phyloP scores from a whole-genome alignment of 2,113 vertebrate genomes.

The Paraplagusia blochii region DNA sequence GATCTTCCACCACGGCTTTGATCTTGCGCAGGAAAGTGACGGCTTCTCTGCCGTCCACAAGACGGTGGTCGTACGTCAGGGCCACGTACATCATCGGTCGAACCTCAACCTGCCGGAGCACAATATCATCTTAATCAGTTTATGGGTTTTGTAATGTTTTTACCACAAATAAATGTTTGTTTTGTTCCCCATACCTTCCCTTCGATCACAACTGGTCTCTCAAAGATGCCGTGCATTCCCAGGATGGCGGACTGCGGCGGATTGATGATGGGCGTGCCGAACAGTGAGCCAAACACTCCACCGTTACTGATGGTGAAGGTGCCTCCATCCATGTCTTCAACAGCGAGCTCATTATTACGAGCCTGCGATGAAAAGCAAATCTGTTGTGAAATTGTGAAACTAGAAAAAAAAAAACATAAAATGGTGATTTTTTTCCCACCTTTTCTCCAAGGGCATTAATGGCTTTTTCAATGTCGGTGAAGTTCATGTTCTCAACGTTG shows the following conservation, averaged over 20 bases:
- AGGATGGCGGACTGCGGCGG: conserved; percentile 94
- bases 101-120: conserved; percentile 82
- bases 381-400: neutral
- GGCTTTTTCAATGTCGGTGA: conserved; percentile 85
- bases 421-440: conserved; percentile 70
- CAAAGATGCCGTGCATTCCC: conserved; percentile 93
- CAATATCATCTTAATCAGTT: neutral
- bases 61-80: conserved; percentile 90
- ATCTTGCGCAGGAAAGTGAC: conserved; percentile 94
- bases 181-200: conserved; percentile 87
- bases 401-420: neutral
- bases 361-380: conserved; percentile 72
- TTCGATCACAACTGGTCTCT: conserved; percentile 86
- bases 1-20: conserved; percentile 93
- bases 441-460: conserved; percentile 90
- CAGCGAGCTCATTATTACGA: conserved; percentile 89
- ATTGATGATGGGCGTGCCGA: conserved; percentile 95
- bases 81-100: conserved; percentile 96
- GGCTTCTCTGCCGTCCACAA: conserved; percentile 93
- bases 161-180: neutral
- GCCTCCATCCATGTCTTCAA: conserved; percentile 96
- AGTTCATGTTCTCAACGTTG: conserved; percentile 93
- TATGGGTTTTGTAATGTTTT: neutral
- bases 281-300: conserved; percentile 92
- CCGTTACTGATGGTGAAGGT: conserved; percentile 97